Base-by-base conservation (phyloP, 35 echinoderm and acorn worm genomes). In the Diadema setosum region DNA sequence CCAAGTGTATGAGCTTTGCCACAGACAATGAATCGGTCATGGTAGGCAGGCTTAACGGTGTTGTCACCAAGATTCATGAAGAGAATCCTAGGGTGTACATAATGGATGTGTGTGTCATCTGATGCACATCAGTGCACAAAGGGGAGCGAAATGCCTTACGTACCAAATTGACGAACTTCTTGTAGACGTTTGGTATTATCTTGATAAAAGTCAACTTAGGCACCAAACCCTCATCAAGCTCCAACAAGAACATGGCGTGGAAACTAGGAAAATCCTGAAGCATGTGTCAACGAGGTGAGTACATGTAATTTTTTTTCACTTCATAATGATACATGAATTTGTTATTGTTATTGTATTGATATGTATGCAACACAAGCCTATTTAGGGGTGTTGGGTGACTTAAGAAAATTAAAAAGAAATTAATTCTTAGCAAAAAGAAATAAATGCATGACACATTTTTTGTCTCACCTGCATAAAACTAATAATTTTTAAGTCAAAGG, bases 21-120 rank as follows among this genome's bases (percentile, higher is more conserved):
- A 86, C 90, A 40, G 90, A 91, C 39, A 91, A 91, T 74, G 83
- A 82, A 4, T 91, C 90, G 4, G 82, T 91, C 6, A 91, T 91
- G 90, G 34, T 80, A 5, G 82, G 90, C 14, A 59, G 32, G 16
- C 46, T 87, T 55, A 85, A 86, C 39, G 69, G 83, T 12, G 90
- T 91, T 11, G 83, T 49, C 26, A 8, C 34, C 12, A 43, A 43
- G 5, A 85, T 91, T 4, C 35, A 76, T 11, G 26, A 86, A 56
- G 44, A 86, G 45, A 86, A 85, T 70, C 81, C 41, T 3, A 76
- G 45, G 16, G 21, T 86, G 34, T 80, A 42, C 24, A 46, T 83
- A 23, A 73, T 83, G 56, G 82, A 58, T 91, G 82, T 73, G 3
- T 33, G 5, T 80, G 90, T 45, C 50, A 85, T 61, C 43, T 91